These are phyloP conservation scores for Nephrotoma appendiculata DNA, from an alignment of 2,888 invertebrate genomes.

Conservation along the genomic window DNA sequence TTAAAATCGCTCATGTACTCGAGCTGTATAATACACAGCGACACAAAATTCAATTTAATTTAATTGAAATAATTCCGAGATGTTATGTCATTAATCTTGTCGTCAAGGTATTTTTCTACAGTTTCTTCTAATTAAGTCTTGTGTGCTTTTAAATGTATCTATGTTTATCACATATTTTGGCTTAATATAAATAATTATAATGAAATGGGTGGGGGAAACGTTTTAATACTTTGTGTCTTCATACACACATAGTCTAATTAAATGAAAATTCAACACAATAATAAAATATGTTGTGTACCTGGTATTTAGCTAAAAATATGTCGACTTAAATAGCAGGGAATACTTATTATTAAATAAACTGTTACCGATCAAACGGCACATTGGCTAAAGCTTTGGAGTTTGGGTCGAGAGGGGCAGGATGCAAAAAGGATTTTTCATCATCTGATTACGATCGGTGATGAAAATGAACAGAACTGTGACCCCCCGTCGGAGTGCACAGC, in stretches of 20 bases:
- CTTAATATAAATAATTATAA: background rate
- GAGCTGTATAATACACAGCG: background rate
- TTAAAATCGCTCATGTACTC: background rate
- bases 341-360: too few relatives aligned
- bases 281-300: background rate
- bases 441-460: too few relatives aligned
- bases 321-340: too few relatives aligned
- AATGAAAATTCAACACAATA: background rate
- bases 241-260: background rate
- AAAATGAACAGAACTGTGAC: too few relatives aligned
- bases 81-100: background rate
- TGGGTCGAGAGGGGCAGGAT: too few relatives aligned
- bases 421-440: too few relatives aligned
- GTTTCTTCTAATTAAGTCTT: background rate
- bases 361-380: too few relatives aligned
- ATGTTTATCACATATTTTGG: background rate
- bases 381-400: too few relatives aligned
- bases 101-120: background rate
- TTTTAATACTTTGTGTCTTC: background rate
- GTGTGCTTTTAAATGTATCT: background rate
- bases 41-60: background rate
- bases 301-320: too few relatives aligned
- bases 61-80: background rate
- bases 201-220: background rate
- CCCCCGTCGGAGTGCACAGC: too few relatives aligned